phyloP scores from a whole-genome alignment of 2,888 invertebrate species.

The Oegoconia quadripuncta region DNA sequence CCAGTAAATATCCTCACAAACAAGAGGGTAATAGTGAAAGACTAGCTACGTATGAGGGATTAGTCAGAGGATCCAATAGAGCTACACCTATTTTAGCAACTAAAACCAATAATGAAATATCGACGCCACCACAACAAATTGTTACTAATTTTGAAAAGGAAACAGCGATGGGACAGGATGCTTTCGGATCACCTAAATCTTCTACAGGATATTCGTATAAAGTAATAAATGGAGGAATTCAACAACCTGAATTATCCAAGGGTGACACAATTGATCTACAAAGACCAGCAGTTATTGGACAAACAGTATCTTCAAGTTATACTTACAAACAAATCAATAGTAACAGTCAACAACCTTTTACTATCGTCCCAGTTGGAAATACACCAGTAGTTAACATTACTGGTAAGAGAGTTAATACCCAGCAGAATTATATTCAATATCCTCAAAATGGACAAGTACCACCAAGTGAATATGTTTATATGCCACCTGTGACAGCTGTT shows the following conservation, averaged over 20 bases:
- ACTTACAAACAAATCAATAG: conserved; percentile 24
- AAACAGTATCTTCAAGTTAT: conserved; percentile 22
- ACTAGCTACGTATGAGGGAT: not conserved
- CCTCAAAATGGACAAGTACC: not conserved
- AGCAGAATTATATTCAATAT: too few species aligned
- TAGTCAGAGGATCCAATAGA: not conserved
- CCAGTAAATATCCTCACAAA: conserved; percentile 1
- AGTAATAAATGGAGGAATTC: not conserved
- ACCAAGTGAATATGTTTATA: conserved; percentile 22
- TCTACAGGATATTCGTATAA: too few species aligned
- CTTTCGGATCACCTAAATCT: too few species aligned
- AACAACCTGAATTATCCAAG: not conserved
- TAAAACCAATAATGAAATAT: not conserved
- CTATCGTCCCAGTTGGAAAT: conserved; percentile 23
- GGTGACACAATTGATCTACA: not conserved
- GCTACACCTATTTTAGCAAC: not conserved
- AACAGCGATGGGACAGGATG: too few species aligned
- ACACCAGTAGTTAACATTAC: too few species aligned
- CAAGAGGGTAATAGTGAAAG: not conserved
- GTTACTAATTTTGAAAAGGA: too few species aligned
- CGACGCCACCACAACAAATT: too few species aligned
- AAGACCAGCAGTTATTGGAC: conserved; percentile 5
- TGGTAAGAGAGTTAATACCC: too few species aligned
- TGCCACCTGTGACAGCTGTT: conserved; percentile 21
- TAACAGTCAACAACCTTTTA: conserved; percentile 20